These are phyloP conservation scores for Notothenia rossii DNA, from an alignment of 2,113 vertebrate genomes.

Conservation along the genomic window DNA sequence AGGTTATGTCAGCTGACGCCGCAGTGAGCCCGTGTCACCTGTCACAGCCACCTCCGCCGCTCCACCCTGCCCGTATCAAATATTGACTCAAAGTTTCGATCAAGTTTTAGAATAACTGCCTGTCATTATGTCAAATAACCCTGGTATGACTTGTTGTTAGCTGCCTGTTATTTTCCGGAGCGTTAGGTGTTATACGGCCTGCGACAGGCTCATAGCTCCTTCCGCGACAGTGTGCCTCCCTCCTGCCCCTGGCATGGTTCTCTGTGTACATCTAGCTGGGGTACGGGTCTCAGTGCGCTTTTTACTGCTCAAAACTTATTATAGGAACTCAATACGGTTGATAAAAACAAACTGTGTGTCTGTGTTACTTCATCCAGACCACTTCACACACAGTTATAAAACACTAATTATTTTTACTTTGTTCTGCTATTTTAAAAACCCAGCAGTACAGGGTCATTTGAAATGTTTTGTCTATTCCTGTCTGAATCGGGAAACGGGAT, in stretches of 20 bases:
- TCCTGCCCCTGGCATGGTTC: not conserved
- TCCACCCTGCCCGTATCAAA: not conserved
- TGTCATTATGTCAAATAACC: not conserved
- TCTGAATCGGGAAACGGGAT: not conserved
- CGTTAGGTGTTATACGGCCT: conserved; percentile 45
- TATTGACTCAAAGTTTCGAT: conserved; percentile 2
- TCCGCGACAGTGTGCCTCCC: not conserved
- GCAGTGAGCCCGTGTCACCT: conserved; percentile 61
- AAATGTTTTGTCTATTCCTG: not conserved
- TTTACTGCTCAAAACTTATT: conserved; percentile 1
- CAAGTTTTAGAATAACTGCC: not conserved
- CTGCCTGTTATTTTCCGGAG: not conserved
- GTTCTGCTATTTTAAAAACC: not conserved
- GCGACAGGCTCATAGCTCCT: conserved; percentile 12
- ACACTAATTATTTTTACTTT: not conserved
- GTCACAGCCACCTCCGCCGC: conserved; percentile 43
- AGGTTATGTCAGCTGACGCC: conserved; percentile 50
- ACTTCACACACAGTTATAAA: not conserved
- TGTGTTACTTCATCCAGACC: fast-evolving
- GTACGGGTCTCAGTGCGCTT: not conserved
- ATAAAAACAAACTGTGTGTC: not conserved
- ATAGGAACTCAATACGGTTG: not conserved
- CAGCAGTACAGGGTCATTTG: not conserved
- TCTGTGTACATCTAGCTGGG: not conserved
- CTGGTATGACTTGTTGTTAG: not conserved